Conservation (phyloP, 1,140 invertebrate species). For the Neodiprion pinetum region DNA sequence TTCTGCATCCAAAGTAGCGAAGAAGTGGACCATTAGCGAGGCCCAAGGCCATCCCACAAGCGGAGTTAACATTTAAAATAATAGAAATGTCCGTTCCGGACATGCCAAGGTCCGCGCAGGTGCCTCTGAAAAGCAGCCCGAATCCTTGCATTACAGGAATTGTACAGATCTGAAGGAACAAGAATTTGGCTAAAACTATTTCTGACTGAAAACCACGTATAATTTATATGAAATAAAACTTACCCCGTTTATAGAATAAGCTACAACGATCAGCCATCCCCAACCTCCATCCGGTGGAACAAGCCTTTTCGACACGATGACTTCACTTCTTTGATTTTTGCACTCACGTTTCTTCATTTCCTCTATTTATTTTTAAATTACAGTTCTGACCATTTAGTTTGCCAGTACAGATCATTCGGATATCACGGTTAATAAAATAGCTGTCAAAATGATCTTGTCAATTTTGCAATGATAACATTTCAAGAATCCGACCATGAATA, state of each 20-base stretch:
- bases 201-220: background rate
- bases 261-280: constrained; percentile 69
- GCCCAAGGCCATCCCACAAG: constrained; percentile 69
- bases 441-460: no score
- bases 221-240: constrained; percentile 45
- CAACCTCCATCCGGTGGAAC: constrained; percentile 69
- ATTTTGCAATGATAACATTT: no score
- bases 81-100: constrained; percentile 64
- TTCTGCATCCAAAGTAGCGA: constrained; percentile 64
- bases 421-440: no score
- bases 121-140: constrained; percentile 70
- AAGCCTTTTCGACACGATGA: constrained; percentile 23
- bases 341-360: background rate
- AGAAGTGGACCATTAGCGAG: constrained; percentile 67
- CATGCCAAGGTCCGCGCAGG: constrained; percentile 66
- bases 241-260: constrained; percentile 67
- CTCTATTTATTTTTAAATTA: background rate
- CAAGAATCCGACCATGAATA: no score
- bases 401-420: no score
- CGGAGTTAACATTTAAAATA: constrained; percentile 68
- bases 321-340: background rate
- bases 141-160: constrained; percentile 69
- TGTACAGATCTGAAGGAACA: constrained; percentile 61
- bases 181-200: constrained; percentile 11
- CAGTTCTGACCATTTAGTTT: background rate